Evolutionary conservation across 2,888 invertebrate genomes (phyloP).

Genomic region (Spisula subtruncata): DNA sequence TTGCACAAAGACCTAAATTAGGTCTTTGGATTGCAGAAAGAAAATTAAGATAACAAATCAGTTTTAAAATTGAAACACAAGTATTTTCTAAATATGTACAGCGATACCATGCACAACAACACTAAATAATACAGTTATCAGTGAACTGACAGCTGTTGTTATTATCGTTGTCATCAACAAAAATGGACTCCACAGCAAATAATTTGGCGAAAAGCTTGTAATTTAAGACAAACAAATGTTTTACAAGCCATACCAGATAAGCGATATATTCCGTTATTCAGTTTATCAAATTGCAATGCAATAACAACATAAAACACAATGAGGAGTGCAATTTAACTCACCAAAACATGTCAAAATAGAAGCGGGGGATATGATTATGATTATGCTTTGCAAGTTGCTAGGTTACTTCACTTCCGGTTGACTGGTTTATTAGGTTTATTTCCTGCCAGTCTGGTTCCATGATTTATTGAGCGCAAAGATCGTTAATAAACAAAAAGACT

Average conservation of each 20-base stretch:
- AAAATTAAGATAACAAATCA: too few relatives aligned
- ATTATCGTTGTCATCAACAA: constrained; percentile 10
- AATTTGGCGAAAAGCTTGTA: background rate
- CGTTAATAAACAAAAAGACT: background rate
- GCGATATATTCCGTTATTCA: too few relatives aligned
- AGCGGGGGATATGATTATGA: background rate
- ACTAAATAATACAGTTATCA: too few relatives aligned
- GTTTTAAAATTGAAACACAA: too few relatives aligned
- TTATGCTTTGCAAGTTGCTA: constrained; percentile 32
- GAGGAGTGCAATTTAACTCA: background rate
- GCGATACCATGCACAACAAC: too few relatives aligned
- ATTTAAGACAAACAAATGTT: background rate
- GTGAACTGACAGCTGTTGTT: background rate
- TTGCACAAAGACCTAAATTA: too few relatives aligned
- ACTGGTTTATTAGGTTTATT: background rate
- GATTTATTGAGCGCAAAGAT: background rate
- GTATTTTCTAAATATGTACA: too few relatives aligned
- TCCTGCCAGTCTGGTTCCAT: background rate
- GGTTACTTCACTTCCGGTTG: constrained; percentile 23
- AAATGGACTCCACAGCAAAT: background rate
- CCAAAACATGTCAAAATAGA: constrained; percentile 30
- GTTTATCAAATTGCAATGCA: too few relatives aligned
- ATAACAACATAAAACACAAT: too few relatives aligned
- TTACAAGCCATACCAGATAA: background rate
- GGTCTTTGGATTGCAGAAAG: too few relatives aligned